Conservation (phyloP, 2,113 vertebrate genomes). For the Bufo gargarizans region DNA sequence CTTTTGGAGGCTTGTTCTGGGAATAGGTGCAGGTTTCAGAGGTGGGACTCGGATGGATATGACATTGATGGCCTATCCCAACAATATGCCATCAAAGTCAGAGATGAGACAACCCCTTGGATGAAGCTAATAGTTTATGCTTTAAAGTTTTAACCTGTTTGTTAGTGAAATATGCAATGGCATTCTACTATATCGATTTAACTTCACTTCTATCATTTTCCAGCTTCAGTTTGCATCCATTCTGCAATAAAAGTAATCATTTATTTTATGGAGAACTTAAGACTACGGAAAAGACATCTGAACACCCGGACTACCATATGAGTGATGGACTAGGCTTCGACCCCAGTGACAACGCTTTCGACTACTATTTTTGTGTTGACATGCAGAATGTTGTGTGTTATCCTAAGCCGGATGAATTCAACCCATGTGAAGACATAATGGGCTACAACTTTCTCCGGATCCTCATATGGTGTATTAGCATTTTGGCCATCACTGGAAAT, state of each 20-base stretch:
- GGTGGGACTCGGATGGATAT: too few species aligned
- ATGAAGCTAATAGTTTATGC: too few species aligned
- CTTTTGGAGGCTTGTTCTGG: too few species aligned
- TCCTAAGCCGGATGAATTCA: slow-evolving; percentile 87
- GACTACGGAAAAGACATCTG: slow-evolving; percentile 57
- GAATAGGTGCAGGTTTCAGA: too few species aligned
- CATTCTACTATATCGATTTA: background rate
- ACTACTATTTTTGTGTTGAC: slow-evolving; percentile 78
- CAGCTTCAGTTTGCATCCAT: slow-evolving; percentile 73
- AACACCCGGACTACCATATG: slow-evolving; percentile 63
- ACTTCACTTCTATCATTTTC: slow-evolving; percentile 57
- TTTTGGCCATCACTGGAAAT: slow-evolving; percentile 89
- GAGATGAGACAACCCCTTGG: too few species aligned
- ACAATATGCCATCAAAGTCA: too few species aligned
- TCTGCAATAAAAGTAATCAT: slow-evolving; percentile 74
- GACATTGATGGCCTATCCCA: too few species aligned
- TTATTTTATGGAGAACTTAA: slow-evolving; percentile 63
- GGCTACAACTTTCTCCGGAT: slow-evolving; percentile 78
- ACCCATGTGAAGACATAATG: slow-evolving; percentile 98
- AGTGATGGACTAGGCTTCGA: slow-evolving; percentile 62
- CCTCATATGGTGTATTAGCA: slow-evolving; percentile 91
- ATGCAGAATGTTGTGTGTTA: slow-evolving; percentile 78
- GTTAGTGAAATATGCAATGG: too few species aligned
- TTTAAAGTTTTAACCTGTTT: too few species aligned
- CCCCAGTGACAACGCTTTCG: slow-evolving; percentile 66